Conservation (phyloP, 1,140 invertebrate genomes). For the Brachionus paranguensis region DNA sequence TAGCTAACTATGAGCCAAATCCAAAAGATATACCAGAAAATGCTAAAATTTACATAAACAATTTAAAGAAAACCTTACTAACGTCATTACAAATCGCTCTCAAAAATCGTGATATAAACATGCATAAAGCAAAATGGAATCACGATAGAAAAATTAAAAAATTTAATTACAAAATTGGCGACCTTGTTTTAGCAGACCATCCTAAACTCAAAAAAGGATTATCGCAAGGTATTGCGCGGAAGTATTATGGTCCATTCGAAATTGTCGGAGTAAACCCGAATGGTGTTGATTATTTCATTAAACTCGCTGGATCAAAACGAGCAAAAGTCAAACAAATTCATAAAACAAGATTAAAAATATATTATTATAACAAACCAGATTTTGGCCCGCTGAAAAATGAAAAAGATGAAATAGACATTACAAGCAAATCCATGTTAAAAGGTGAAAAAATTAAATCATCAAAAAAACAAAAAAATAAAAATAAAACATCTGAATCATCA, state of each 20-base stretch:
- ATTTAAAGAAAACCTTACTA: constrained; percentile 20
- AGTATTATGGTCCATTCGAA: not conserved
- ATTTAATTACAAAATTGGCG: constrained; percentile 17
- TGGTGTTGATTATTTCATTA: not conserved
- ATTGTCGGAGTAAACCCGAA: not conserved
- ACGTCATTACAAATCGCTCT: not conserved
- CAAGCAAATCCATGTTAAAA: constrained; percentile 1
- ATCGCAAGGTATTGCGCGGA: not conserved
- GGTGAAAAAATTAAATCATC: not conserved
- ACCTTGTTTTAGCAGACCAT: constrained; percentile 5
- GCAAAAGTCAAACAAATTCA: not conserved
- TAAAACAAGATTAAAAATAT: constrained; percentile 21
- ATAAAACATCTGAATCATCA: not conserved
- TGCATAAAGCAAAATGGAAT: constrained; percentile 22
- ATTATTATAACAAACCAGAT: constrained; percentile 19
- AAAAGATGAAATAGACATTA: not conserved
- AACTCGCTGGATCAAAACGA: not conserved
- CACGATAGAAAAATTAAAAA: constrained; percentile 5
- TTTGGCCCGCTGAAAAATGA: not conserved
- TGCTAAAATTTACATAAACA: constrained; percentile 11
- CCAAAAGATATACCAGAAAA: constrained; percentile 3
- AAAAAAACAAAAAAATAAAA: not conserved
- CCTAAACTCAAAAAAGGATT: not conserved
- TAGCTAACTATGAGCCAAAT: not conserved
- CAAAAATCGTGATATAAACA: constrained; percentile 10